These are phyloP conservation scores for Pocota personata DNA, from an alignment of 2,888 invertebrate genomes.

Conservation along the genomic window DNA sequence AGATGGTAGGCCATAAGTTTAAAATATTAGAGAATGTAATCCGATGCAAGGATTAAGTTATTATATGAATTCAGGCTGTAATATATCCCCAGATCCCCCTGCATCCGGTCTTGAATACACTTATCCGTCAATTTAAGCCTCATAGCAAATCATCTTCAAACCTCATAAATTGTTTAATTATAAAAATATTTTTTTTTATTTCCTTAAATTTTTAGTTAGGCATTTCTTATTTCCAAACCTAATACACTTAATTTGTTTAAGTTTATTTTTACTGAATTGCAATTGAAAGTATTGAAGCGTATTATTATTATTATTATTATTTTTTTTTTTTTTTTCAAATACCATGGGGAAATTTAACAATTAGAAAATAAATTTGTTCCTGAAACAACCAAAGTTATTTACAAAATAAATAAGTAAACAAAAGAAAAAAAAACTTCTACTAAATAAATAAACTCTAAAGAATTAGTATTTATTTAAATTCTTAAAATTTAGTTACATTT, in stretches of 20 bases:
- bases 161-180: background rate
- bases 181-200: background rate
- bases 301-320: too few species aligned
- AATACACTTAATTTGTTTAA: conserved; percentile 52
- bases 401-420: conserved; percentile 68
- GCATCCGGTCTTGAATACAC: too few species aligned
- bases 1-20: too few species aligned
- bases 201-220: conserved; percentile 30
- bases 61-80: too few species aligned
- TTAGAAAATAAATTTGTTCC: conserved; percentile 76
- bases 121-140: background rate
- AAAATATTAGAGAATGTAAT: too few species aligned
- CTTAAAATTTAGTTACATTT: conserved; percentile 62
- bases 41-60: too few species aligned
- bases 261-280: conserved; percentile 73
- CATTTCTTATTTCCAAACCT: conserved; percentile 19
- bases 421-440: conserved; percentile 50
- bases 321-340: conserved; percentile 56
- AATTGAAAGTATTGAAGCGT: conserved; percentile 66
- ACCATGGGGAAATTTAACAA: conserved; percentile 70
- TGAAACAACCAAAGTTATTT: conserved; percentile 82
- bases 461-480: conserved; percentile 58
- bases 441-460: conserved; percentile 17
- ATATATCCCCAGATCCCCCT: too few species aligned
- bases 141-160: conserved; percentile 48